Base-by-base conservation (phyloP, 2,888 invertebrate species). In the Ommatoiulus sabulosus region DNA sequence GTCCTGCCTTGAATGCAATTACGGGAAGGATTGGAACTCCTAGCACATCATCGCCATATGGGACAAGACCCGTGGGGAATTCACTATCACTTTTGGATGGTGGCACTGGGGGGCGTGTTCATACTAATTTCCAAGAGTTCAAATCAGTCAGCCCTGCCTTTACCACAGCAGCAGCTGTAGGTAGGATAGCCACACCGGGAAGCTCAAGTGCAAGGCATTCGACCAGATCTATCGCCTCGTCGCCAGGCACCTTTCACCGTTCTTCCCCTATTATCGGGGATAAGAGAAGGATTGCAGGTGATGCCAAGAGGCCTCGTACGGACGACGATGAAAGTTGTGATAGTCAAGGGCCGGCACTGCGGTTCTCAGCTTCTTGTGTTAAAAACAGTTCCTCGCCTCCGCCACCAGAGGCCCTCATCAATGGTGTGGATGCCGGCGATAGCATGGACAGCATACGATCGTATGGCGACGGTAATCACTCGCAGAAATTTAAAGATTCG, bases 101-200 rank as follows among this genome's bases (percentile, higher is more conserved):
- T 24, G 57, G 63, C n/a, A 7, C 80, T 15, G 85, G 44, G 10
- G 57, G 80, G 7, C 48, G 48, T 84, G 44, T 44, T 72, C 43
- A 12, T 17, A 35, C n/a, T 44, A 44, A 63, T 52, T 46, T 88
- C 20, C 90, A 89, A 87, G 88, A 87, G 35, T 89, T 90, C 87
- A 90, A 89, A 52, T 90, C 90, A 48, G 89, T 90, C 86, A 90
- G 90, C 89, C 90, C 90, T 86, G 90, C 90, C 20, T 17, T 43
- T 24, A 48, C 84, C 44, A 80, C 72, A 5, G 35, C 46, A 17
- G 88, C 86, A 8, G 52, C 35, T 12, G 57, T 35, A 43, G 44
- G 88, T 24, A 87, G 44, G 43, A 35, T 87, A 20, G 15, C 89
- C 44, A 44, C 89, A 6, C 52, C 88, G 15, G 43, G 52, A 44